These are phyloP conservation scores for Nothocercus nigrocapillus DNA, from an alignment of 2,113 vertebrate genomes.

Conservation along the genomic window DNA sequence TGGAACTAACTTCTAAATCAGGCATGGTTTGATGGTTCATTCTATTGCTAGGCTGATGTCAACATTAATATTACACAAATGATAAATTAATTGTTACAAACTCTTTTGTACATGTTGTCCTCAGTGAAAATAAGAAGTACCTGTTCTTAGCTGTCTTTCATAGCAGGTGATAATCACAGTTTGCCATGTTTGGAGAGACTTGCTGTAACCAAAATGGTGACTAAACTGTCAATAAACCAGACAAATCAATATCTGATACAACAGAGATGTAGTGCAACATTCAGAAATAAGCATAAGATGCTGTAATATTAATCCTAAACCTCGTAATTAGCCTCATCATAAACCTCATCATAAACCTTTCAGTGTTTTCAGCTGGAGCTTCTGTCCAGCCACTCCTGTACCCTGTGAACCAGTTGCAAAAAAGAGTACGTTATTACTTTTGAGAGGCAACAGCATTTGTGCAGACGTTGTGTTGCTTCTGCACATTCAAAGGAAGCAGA, in stretches of 20 bases:
- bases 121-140: neutral
- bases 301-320: neutral
- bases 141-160: neutral
- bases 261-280: neutral
- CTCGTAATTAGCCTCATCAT: neutral
- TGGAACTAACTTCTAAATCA: neutral
- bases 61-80: neutral
- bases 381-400: neutral
- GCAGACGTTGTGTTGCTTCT: neutral
- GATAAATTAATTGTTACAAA: neutral
- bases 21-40: neutral
- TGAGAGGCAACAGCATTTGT: neutral
- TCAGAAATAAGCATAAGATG: neutral
- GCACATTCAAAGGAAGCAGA: neutral
- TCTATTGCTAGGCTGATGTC: neutral
- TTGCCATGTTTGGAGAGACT: neutral
- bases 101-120: neutral
- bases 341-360: neutral
- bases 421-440: neutral
- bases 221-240: neutral
- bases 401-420: neutral
- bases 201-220: neutral
- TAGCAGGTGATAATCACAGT: neutral
- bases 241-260: neutral
- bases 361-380: neutral